Evolutionary conservation across 2,888 invertebrate genomes (phyloP).

Genomic region (Macropis europaea): DNA sequence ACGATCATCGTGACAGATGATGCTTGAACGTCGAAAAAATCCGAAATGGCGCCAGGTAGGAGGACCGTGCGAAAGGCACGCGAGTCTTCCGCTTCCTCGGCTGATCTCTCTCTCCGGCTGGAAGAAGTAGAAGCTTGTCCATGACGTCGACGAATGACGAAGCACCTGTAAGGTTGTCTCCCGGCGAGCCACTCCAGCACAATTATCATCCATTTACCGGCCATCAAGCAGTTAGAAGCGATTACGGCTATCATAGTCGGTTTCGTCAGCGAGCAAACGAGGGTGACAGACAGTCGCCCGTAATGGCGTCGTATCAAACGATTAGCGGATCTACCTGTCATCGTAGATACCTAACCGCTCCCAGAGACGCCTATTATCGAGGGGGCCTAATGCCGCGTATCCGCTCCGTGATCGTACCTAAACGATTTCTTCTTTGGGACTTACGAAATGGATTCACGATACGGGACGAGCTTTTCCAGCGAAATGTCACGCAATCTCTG

Average conservation of each 20-base stretch:
- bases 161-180: conserved; percentile 55
- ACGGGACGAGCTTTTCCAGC: conserved; percentile 36
- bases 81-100: conserved; percentile 30
- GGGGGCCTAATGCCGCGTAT: conserved; percentile 71
- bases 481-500: conserved; percentile 53
- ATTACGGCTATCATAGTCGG: conserved; percentile 76
- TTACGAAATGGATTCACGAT: conserved; percentile 42
- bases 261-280: conserved; percentile 70
- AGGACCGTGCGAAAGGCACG: conserved; percentile 30
- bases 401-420: conserved; percentile 59
- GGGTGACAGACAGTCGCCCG: conserved; percentile 60
- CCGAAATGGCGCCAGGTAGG: conserved; percentile 39
- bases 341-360: conserved; percentile 75
- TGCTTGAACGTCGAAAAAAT: neutral
- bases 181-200: conserved; percentile 49
- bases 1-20: too few relatives aligned
- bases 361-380: conserved; percentile 68
- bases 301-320: conserved; percentile 68
- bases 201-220: conserved; percentile 78
- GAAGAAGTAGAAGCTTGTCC: conserved; percentile 2
- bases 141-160: conserved; percentile 54
- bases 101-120: conserved; percentile 10
- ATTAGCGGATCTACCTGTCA: conserved; percentile 77
- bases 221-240: conserved; percentile 76
- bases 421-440: conserved; percentile 29